Base-by-base conservation (phyloP, 2,888 invertebrate species). In the Synanthedon tipuliformis region DNA sequence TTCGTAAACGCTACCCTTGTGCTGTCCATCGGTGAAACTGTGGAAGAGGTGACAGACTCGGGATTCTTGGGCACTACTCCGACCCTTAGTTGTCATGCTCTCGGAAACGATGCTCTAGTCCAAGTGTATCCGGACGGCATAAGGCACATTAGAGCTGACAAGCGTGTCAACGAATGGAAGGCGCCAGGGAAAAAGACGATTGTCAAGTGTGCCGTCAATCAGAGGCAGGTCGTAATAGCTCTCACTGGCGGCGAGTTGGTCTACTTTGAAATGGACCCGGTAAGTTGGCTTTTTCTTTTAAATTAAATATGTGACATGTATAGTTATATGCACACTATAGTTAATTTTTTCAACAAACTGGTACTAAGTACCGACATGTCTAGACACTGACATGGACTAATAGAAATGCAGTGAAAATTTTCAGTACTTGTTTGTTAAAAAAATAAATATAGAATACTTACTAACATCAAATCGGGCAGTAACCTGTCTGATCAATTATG, bases 31-130 rank as follows among this genome's bases (percentile, higher is more conserved):
- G 99, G 99, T 63, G 99, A 99, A 84, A 99, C 99, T 12, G 99
- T 99, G n/a, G 99, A 99, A 84, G 99, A 99, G 93, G 99, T 99
- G 23, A 98, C 99, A 0, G 99, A 99, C 82, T 99, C 99, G 58
- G 99, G 99, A 50, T 99, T 99, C 81, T 89, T 99, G 68, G 99
- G 99, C 56, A 99, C 99, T 0, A 99, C 99, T 0, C 98, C 99
- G 0, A 99, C 99, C 0, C 88, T 99, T n/a, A 95, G 97, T 59
- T 99, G 99, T 83, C 97, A 98, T 10, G 96, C 98, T 41, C 90
- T 99, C 34, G 99, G 99, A 53, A 98, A 96, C 71, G 99, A 99
- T 84, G 98, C 99, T 1, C 88, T 99, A 23, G 97, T 99, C 1
- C 99, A 99, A 90, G 98, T 99, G 12, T 99, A 99, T 81, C 98